These are phyloP conservation scores for Athene noctua DNA, from an alignment of 2,113 vertebrate species.

Conservation along the genomic window DNA sequence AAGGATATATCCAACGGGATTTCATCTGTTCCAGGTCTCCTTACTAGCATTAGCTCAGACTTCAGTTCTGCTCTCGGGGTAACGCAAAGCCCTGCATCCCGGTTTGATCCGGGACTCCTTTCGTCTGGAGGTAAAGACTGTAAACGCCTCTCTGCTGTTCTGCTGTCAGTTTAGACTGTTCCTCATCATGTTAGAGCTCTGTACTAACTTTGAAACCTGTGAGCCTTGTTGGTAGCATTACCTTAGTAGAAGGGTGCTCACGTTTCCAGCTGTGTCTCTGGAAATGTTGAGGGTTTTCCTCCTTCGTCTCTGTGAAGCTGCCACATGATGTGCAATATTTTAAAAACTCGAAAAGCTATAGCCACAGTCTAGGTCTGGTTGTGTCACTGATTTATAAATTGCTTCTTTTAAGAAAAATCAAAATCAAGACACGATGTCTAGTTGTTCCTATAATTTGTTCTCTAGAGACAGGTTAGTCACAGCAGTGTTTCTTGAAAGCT, in stretches of 20 bases:
- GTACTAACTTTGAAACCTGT: neutral
- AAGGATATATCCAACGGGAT: neutral
- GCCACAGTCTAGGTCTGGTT: neutral
- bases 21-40: rapidly evolving
- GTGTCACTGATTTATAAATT: neutral
- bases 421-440: no score
- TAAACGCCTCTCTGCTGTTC: rapidly evolving
- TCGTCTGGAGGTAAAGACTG: neutral
- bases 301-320: neutral
- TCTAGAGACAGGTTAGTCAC: neutral
- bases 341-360: neutral
- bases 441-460: neutral
- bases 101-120: neutral
- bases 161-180: neutral
- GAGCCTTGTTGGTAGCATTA: no score
- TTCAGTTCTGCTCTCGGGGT: neutral
- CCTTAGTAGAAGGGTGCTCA: neutral
- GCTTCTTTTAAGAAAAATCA: neutral
- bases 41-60: neutral
- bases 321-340: neutral
- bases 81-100: neutral
- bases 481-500: neutral
- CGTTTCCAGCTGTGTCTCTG: neutral
- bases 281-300: neutral
- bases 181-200: neutral